Evolutionary conservation across 2,888 invertebrate genomes (phyloP).

Genomic region (Chironomus tentans): DNA sequence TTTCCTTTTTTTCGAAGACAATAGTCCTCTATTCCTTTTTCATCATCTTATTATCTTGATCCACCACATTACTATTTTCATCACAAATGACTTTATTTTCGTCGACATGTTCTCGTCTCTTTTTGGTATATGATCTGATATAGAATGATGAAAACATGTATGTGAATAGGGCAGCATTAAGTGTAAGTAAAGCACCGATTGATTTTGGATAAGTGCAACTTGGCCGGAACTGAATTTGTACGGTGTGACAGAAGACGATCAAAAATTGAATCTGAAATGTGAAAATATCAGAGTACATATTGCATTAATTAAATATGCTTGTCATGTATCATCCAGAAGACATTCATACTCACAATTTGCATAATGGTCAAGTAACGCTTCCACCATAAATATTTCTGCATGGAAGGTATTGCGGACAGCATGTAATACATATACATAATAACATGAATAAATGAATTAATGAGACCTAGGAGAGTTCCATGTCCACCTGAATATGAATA

Average conservation of each 20-base stretch:
- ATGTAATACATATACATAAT: conserved; percentile 90
- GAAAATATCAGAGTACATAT: background rate
- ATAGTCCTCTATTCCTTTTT: too few species aligned
- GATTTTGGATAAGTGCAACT: conserved; percentile 63
- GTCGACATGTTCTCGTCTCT: conserved; percentile 27
- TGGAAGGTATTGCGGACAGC: conserved; percentile 78
- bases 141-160: conserved; percentile 74
- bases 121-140: conserved; percentile 52
- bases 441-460: conserved; percentile 84
- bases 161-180: conserved; percentile 61
- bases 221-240: conserved; percentile 52
- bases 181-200: conserved; percentile 54
- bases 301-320: background rate
- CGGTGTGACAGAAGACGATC: conserved; percentile 63
- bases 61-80: conserved; percentile 2
- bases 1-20: too few species aligned
- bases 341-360: conserved; percentile 58
- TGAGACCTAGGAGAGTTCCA: conserved; percentile 72
- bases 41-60: too few species aligned
- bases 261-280: conserved; percentile 59
- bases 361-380: conserved; percentile 81
- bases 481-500: conserved; percentile 60
- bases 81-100: background rate
- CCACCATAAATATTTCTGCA: conserved; percentile 91
- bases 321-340: background rate